Base-by-base conservation (phyloP, 2,888 invertebrate genomes). In the Pseudolycoriella hygida region DNA sequence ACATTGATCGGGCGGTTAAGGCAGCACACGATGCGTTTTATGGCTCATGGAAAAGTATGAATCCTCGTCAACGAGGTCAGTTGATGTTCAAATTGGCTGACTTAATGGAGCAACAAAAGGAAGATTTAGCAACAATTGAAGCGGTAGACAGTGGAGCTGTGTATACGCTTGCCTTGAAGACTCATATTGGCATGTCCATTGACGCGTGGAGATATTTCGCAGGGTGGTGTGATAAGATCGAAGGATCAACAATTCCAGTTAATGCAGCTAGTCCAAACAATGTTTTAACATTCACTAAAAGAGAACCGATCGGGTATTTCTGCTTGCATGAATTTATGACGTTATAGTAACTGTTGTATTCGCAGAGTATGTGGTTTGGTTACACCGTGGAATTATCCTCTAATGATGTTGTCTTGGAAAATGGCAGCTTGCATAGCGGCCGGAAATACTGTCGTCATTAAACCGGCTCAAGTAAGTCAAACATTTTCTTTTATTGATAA, bases 341-440 rank as follows among this genome's bases (percentile, higher is more conserved):
- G 17, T 20, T 15, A 31, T 38, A 34, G 10, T 46, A 32, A 17
- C 40, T 25, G 18, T 18, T 46, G 4, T 14, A 12, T 18, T 14
- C 37, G 17, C 63, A 78, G 90, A 1, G 94, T 96, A 3, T 90
- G 89, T 56, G 94, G 83, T 0, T 67, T 96, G 14, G 77, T 96
- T 14, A 93, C 93, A 0, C 94, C 96, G 0, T 97, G 96, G 96
- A 96, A 96, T 64, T 97, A 96, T 62, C 96, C 96, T 0, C 68
- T 97, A 10, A 96, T 97, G 96, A 97, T 96, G 96, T 66, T 96
- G 11, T 88, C 92, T 0, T 96, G 94, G 94, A 96, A 96, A 65
- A 92, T 94, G 90, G 93, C 94, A 0, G 90, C 96, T 3, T 96
- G 94, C 58, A 69, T 96, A 41, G 93, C 94, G 0, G 93, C 94